These are phyloP conservation scores for Sturmia bella DNA, from an alignment of 2,888 invertebrate species.

Conservation along the genomic window DNA sequence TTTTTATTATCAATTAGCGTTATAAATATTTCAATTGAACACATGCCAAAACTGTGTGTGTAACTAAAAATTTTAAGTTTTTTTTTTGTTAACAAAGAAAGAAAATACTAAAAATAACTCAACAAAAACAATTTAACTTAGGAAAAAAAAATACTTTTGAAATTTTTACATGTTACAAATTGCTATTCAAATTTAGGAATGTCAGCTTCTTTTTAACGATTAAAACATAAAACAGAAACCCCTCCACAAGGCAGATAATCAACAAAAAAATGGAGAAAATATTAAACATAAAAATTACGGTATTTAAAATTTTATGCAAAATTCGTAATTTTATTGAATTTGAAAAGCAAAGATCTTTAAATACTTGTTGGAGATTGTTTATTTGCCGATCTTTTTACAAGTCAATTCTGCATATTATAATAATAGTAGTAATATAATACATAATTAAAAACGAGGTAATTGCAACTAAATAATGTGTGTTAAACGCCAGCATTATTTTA, in stretches of 20 bases:
- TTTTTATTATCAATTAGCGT: too few relatives aligned
- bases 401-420: constrained; percentile 18
- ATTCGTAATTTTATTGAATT: neutral
- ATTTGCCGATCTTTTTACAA: constrained; percentile 20
- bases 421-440: too few relatives aligned
- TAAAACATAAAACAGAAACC: neutral
- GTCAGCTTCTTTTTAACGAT: constrained; percentile 23
- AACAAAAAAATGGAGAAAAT: neutral
- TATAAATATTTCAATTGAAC: too few relatives aligned
- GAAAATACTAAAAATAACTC: too few relatives aligned
- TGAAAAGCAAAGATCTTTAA: constrained; percentile 10
- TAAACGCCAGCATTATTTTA: constrained; percentile 12
- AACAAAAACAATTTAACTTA: too few relatives aligned
- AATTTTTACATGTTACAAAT: constrained; percentile 9
- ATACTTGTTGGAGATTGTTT: constrained; percentile 44
- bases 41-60: too few relatives aligned
- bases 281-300: too few relatives aligned
- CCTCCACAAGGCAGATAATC: neutral
- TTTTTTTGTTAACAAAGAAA: too few relatives aligned
- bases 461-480: constrained; percentile 24
- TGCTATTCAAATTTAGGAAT: constrained; percentile 49
- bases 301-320: too few relatives aligned
- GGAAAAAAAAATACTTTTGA: constrained; percentile 56
- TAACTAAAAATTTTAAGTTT: too few relatives aligned
- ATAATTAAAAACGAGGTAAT: constrained; percentile 32